Evolutionary conservation across 2,888 invertebrate genomes (phyloP).

Genomic region (Bombylius discolor): DNA sequence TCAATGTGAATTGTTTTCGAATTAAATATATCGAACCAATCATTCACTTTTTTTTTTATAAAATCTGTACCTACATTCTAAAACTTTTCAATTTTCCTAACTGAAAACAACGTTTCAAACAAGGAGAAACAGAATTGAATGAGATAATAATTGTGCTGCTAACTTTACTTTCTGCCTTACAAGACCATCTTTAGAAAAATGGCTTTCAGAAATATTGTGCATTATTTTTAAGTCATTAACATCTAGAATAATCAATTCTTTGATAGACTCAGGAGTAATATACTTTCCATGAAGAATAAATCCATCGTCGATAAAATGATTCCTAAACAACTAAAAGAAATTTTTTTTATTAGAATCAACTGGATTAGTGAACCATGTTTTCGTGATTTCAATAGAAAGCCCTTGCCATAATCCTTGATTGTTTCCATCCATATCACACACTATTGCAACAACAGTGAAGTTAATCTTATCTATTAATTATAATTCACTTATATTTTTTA

Average conservation of each 20-base stretch:
- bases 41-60: slow-evolving; percentile 15
- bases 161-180: slow-evolving; percentile 5
- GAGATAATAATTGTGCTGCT: slow-evolving; percentile 18
- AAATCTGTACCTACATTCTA: slow-evolving; percentile 15
- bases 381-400: neutral
- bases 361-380: slow-evolving; percentile 14
- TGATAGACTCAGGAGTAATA: slow-evolving; percentile 4
- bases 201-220: neutral
- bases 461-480: too few species aligned
- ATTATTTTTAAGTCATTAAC: neutral
- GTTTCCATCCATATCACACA: neutral
- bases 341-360: slow-evolving; percentile 1
- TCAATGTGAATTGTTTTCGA: too few species aligned
- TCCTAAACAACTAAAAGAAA: slow-evolving; percentile 12
- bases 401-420: neutral
- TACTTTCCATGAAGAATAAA: slow-evolving; percentile 8
- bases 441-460: neutral
- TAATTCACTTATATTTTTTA: neutral
- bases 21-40: slow-evolving; percentile 15
- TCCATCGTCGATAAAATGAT: slow-evolving; percentile 14
- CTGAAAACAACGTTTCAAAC: slow-evolving; percentile 13
- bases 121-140: slow-evolving; percentile 14
- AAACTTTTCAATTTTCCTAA: slow-evolving; percentile 10
- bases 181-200: neutral
- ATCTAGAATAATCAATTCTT: neutral